Conservation (phyloP, 2,888 invertebrate genomes). For the Trachelus iudaicus region DNA sequence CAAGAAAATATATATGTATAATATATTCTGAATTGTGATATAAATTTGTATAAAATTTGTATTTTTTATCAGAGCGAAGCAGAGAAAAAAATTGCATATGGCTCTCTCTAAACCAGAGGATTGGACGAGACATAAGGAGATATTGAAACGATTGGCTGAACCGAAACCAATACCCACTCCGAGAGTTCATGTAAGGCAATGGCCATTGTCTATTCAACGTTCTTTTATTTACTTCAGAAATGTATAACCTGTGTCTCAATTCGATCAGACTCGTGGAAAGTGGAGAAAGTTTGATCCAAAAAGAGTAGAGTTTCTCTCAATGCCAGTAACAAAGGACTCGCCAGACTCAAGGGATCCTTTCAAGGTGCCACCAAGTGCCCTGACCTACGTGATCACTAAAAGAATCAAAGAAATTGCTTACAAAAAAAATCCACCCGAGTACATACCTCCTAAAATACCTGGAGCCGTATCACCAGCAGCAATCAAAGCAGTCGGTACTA, state of each 20-base stretch:
- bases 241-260: background rate
- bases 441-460: constrained; percentile 24
- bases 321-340: constrained; percentile 26
- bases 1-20: background rate
- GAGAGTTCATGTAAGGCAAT: background rate
- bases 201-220: background rate
- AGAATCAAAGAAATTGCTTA: constrained; percentile 32
- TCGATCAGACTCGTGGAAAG: background rate
- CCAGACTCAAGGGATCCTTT: constrained; percentile 36
- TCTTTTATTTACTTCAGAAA: background rate
- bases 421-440: constrained; percentile 14
- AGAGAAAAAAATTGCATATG: constrained; percentile 37
- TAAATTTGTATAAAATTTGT: background rate
- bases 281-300: background rate
- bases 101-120: constrained; percentile 40
- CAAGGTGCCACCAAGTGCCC: constrained; percentile 36
- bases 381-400: constrained; percentile 39
- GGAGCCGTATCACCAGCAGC: constrained; percentile 43
- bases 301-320: constrained; percentile 34
- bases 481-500: constrained; percentile 28
- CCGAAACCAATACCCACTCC: constrained; percentile 38
- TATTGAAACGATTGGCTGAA: constrained; percentile 38
- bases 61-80: constrained; percentile 28
- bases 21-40: background rate
- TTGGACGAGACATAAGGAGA: constrained; percentile 44